These are phyloP conservation scores for Tetramorium simillimum DNA, from an alignment of 1,140 invertebrate genomes.

Conservation along the genomic window DNA sequence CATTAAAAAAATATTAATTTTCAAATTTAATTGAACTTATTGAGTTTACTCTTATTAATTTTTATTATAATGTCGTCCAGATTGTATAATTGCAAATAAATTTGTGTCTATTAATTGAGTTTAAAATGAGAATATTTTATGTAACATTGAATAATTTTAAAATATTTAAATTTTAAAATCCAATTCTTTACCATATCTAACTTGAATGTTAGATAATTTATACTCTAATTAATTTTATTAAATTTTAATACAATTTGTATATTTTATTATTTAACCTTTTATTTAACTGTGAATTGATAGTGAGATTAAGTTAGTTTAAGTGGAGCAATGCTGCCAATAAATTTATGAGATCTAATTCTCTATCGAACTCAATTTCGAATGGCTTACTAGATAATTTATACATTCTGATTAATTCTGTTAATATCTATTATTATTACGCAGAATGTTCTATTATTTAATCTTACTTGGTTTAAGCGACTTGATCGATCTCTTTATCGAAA, in stretches of 20 bases:
- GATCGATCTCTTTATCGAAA: slow-evolving; percentile 1
- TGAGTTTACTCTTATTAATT: background rate
- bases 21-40: background rate
- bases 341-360: background rate
- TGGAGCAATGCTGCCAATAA: background rate
- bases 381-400: slow-evolving; percentile 10
- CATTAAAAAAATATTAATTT: background rate
- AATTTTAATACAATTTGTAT: background rate
- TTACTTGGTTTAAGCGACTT: background rate
- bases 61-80: background rate
- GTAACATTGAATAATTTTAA: background rate
- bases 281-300: too few species aligned
- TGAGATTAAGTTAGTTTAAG: background rate
- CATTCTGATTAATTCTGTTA: background rate
- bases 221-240: background rate
- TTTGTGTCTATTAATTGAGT: background rate
- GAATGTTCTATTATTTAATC: background rate
- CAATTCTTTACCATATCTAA: background rate
- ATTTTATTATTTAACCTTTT: background rate
- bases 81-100: background rate
- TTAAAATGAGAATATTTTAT: background rate
- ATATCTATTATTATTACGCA: background rate
- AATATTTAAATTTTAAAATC: background rate
- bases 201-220: background rate
- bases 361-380: background rate